These are phyloP conservation scores for Setipinna tenuifilis DNA, from an alignment of 2,797 vertebrate species.

Conservation along the genomic window DNA sequence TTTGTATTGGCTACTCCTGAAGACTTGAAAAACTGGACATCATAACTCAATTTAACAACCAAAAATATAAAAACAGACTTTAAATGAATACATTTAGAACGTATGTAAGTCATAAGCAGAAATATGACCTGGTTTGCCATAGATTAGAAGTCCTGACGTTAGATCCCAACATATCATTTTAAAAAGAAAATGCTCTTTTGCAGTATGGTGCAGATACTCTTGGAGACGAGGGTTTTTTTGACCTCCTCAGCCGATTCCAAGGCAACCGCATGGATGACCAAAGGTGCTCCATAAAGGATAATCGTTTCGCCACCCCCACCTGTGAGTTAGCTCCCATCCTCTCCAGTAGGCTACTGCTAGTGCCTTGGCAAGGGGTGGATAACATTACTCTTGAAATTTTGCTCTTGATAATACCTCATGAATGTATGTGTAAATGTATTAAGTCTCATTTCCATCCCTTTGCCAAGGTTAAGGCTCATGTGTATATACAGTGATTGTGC, in stretches of 20 bases:
- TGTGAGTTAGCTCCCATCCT: slow-evolving; percentile 76
- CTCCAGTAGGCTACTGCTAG: background rate
- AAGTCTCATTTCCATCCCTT: background rate
- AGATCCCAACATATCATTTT: background rate
- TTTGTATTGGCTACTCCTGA: no score
- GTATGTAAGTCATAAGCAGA: no score
- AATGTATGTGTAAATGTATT: background rate
- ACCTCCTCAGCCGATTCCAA: slow-evolving; percentile 94
- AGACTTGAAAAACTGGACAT: no score
- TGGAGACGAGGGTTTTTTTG: slow-evolving; percentile 95
- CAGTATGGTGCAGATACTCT: slow-evolving; percentile 77
- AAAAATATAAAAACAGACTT: no score
- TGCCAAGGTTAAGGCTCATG: background rate
- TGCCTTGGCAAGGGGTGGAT: background rate
- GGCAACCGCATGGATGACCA: slow-evolving; percentile 97
- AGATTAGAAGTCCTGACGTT: background rate
- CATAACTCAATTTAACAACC: no score
- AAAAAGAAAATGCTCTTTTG: background rate
- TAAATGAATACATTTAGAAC: no score
- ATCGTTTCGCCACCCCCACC: slow-evolving; percentile 61
- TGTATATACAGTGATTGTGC: background rate
- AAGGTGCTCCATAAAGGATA: slow-evolving; percentile 85
- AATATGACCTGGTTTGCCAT: no score
- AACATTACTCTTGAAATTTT: background rate
- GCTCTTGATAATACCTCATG: no score